phyloP scores from a whole-genome alignment of 2,113 vertebrate genomes.

The Tetrao urogallus region DNA sequence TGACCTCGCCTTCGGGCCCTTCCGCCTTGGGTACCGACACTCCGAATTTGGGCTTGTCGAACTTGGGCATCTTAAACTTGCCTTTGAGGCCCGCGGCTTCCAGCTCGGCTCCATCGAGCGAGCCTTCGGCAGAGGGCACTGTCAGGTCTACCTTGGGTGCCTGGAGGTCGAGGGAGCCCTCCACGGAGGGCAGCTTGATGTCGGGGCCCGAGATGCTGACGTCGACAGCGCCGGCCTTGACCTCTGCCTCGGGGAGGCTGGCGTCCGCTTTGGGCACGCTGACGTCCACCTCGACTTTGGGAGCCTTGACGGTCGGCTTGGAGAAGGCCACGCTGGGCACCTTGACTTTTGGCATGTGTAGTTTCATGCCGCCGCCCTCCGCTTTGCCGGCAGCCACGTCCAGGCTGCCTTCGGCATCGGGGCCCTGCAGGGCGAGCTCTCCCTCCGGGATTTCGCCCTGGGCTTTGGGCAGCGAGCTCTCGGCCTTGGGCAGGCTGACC shows the following conservation, averaged over 20 bases:
- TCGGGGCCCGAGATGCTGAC: not conserved
- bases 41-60: too few relatives aligned
- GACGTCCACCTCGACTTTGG: not conserved
- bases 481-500: not conserved
- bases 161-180: not conserved
- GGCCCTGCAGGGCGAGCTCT: not conserved
- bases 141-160: not conserved
- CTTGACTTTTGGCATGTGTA: not conserved
- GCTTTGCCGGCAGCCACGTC: not conserved
- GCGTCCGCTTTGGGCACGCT: not conserved
- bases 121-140: not conserved
- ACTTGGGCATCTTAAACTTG: too few relatives aligned
- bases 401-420: not conserved
- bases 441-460: fast-evolving
- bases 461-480: not conserved
- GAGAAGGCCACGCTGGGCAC: not conserved
- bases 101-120: not conserved
- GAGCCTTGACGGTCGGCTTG: not conserved
- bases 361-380: not conserved
- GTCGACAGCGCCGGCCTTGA: not conserved
- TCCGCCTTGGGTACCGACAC: too few relatives aligned
- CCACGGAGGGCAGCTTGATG: not conserved
- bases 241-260: not conserved
- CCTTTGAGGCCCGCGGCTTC: not conserved
- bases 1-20: too few relatives aligned